Conservation (phyloP, 1,140 invertebrate species). For the Drosophila asahinai region DNA sequence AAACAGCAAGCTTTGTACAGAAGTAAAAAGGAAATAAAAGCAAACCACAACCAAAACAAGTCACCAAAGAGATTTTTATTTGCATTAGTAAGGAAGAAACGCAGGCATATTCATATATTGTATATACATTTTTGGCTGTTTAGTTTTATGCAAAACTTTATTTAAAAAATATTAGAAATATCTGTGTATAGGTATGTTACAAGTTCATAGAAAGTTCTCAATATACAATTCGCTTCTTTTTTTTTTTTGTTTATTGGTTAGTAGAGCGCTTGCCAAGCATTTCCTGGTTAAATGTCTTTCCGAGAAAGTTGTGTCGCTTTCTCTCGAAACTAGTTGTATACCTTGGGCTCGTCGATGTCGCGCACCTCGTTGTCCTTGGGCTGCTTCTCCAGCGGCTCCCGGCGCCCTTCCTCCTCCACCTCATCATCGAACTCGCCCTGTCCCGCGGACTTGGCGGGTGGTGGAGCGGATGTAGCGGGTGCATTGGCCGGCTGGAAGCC, state of each 20-base stretch:
- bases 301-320: slow-evolving; percentile 15
- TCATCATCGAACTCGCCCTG: slow-evolving; percentile 56
- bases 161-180: slow-evolving; percentile 72
- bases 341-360: slow-evolving; percentile 67
- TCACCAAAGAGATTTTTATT: slow-evolving; percentile 25
- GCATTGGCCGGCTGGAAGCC: slow-evolving; percentile 24
- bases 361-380: slow-evolving; percentile 65
- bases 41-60: slow-evolving; percentile 56
- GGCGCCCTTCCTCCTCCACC: slow-evolving; percentile 45
- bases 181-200: slow-evolving; percentile 66
- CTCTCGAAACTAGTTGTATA: slow-evolving; percentile 50
- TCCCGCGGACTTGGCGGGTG: slow-evolving; percentile 5
- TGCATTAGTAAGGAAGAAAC: slow-evolving; percentile 24
- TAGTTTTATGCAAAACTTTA: slow-evolving; percentile 73
- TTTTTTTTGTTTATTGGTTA: slow-evolving; percentile 51
- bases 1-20: slow-evolving; percentile 24
- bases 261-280: slow-evolving; percentile 63
- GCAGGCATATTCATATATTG: slow-evolving; percentile 47
- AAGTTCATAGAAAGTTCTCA: slow-evolving; percentile 63
- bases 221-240: slow-evolving; percentile 55
- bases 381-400: slow-evolving; percentile 66
- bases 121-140: slow-evolving; percentile 39
- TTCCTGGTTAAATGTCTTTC: slow-evolving; percentile 55
- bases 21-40: slow-evolving; percentile 14
- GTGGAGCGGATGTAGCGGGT: slow-evolving; percentile 53